Evolutionary conservation across 2,888 invertebrate species (phyloP), one percentile per base, ranked within the genome.

Genomic region (Drosophila neonasuta): DNA sequence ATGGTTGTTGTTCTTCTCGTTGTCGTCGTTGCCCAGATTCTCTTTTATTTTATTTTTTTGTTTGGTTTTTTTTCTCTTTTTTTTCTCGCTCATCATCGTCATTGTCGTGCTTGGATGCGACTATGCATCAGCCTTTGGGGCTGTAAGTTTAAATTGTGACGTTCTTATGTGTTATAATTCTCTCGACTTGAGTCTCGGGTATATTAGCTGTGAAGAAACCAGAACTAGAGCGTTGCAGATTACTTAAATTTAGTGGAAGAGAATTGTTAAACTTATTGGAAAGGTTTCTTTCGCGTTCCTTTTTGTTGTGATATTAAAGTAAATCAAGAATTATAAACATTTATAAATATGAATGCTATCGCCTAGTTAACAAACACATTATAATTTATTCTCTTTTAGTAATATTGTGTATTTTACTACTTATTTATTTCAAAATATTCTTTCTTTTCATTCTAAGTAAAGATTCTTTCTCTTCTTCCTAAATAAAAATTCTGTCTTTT

Each of bases 61-160:
- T 24, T 24, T 6, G 6, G 5, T 24, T 24, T n/a, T 3, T 44
- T 30, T 11, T 13, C 44, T 29, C 24, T 48, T 68, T 62, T 62
- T 20, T 58, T 58, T 20, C 49, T 13, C 13, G 44, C 70, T 58
- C 70, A 70, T 74, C 74, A 74, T 65, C 70, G 46, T 74, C 62
- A 70, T 74, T 69, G 73, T 73, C 65, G 58, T 69, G 50, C 29
- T 20, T 17, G 50, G 42, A 7, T 58, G 61, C 52, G 32, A 17
- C 48, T 60, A 8, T 29, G 50, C 55, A 48, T 42, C 65, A 64
- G 73, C 69, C 74, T 8, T 24, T 13, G 44, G 11, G 45, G 73
- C 59, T 58, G 34, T 34, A 30, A 49, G 41, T 66, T 56, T 65
- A 69, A 62, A 49, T 20, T 62, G 56, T 36, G 62, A 49, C 59